phyloP scores from a whole-genome alignment of 2,113 vertebrate genomes.

The Onychostruthus taczanowskii region DNA sequence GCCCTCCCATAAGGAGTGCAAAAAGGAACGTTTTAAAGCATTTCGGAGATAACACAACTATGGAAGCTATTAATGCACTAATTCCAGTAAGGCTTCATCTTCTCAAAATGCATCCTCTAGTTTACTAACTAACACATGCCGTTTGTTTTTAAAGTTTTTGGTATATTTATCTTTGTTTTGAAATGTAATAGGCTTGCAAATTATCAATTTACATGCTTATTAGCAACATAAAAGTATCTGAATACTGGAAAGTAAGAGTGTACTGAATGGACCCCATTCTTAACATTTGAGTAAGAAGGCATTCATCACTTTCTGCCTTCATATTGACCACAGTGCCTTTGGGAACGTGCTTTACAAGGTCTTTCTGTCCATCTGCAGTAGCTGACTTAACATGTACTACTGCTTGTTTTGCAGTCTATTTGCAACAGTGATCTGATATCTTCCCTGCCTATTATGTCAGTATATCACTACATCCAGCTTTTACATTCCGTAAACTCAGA shows the following conservation, averaged over 20 bases:
- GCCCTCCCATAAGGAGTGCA: not conserved
- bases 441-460: not conserved
- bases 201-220: not conserved
- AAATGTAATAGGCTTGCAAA: not conserved
- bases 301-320: not conserved
- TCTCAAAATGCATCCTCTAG: not conserved
- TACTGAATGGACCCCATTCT: not conserved
- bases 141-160: not conserved
- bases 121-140: not conserved
- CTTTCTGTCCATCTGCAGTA: not conserved
- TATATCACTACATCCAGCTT: not conserved
- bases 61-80: not conserved
- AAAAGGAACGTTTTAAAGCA: not conserved
- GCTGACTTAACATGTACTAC: not conserved
- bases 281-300: not conserved
- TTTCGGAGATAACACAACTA: not conserved
- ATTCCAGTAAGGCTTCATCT: not conserved
- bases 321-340: not conserved
- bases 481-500: not conserved
- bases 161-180: not conserved
- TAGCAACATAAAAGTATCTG: not conserved
- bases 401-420: not conserved
- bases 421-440: not conserved
- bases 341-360: rapidly evolving
- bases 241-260: not conserved